phyloP scores from a whole-genome alignment of 2,113 vertebrate species.

The Harpagus bidentatus region DNA sequence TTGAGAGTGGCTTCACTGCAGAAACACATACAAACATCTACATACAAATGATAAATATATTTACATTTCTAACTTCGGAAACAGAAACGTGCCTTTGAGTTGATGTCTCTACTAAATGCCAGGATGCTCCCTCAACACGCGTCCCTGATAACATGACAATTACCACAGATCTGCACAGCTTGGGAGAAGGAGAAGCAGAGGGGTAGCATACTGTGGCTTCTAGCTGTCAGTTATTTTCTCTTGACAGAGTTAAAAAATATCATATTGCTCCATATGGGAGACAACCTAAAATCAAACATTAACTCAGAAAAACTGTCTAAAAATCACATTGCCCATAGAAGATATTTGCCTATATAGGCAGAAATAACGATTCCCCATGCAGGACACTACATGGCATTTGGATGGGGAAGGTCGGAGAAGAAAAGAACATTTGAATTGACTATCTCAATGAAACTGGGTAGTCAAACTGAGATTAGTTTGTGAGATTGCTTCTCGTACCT shows the following conservation, averaged over 20 bases:
- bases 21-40: not conserved
- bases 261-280: not conserved
- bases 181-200: conserved; percentile 42
- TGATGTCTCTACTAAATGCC: conserved; percentile 57
- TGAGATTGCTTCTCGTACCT: not conserved
- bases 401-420: not conserved
- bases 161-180: conserved; percentile 50
- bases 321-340: not conserved
- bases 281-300: not conserved
- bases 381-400: not conserved
- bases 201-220: not conserved
- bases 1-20: not conserved
- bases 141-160: conserved; percentile 43
- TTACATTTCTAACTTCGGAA: conserved; percentile 51
- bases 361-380: not conserved
- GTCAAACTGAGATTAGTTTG: not conserved
- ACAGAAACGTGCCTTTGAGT: conserved; percentile 58
- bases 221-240: not conserved
- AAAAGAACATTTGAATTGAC: not conserved
- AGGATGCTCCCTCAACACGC: conserved; percentile 62
- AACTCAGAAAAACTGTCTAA: not conserved
- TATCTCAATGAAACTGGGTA: not conserved
- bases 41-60: conserved; percentile 7
- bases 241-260: not conserved
- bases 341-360: not conserved